phyloP scores from a whole-genome alignment of 2,113 vertebrate genomes.

The Ciconia stormi region DNA sequence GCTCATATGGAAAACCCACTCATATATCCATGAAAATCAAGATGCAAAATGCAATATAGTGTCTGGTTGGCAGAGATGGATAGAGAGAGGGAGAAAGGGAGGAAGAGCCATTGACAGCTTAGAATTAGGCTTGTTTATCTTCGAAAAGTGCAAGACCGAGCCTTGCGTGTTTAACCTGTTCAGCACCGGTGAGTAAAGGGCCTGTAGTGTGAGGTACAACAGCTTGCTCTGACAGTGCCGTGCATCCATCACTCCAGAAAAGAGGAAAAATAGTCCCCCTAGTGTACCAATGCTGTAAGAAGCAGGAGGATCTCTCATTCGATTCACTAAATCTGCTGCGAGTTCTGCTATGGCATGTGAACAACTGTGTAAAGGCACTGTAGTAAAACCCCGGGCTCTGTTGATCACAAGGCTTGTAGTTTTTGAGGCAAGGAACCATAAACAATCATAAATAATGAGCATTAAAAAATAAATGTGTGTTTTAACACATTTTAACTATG shows the following conservation, averaged over 20 bases:
- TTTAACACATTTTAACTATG: neutral
- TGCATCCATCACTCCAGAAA: slow-evolving; percentile 25
- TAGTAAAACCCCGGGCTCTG: neutral
- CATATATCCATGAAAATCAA: neutral
- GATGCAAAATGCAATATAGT: neutral
- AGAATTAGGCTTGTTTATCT: slow-evolving; percentile 35
- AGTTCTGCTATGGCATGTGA: neutral
- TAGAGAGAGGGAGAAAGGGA: neutral
- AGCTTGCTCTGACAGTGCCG: neutral
- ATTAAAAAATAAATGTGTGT: neutral
- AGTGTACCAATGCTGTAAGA: slow-evolving; percentile 26
- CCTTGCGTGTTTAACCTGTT: neutral
- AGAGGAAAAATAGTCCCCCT: slow-evolving; percentile 61
- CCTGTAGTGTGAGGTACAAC: neutral
- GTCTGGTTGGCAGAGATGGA: neutral
- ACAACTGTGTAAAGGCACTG: neutral
- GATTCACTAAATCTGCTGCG: neutral
- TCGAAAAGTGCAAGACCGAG: neutral
- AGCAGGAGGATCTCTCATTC: neutral
- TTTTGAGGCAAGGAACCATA: neutral
- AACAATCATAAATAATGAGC: neutral
- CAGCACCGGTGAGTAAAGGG: neutral
- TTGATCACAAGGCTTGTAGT: neutral
- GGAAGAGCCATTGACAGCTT: slow-evolving; percentile 5
- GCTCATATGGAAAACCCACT: neutral